Evolutionary conservation across 2,888 invertebrate species (phyloP).

Genomic region (Ormyrus labotus): DNA sequence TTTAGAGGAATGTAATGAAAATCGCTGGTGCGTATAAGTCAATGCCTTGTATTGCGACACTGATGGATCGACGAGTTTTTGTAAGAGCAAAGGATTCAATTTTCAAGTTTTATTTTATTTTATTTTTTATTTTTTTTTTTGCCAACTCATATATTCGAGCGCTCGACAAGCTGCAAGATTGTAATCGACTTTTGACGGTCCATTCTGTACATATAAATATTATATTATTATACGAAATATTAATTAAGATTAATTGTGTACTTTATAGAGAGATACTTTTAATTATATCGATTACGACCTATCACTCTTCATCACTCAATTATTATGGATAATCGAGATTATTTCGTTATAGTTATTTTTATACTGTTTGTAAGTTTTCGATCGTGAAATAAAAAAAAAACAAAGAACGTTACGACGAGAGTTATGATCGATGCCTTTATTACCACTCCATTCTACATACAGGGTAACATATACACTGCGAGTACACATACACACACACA

Average conservation of each 20-base stretch:
- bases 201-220: conserved; percentile 62
- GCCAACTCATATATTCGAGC: background rate
- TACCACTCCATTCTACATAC: background rate
- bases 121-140: conserved; percentile 29
- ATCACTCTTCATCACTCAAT: conserved; percentile 57
- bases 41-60: conserved; percentile 52
- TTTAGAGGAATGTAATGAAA: conserved; percentile 8
- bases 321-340: conserved; percentile 60
- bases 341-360: conserved; percentile 67
- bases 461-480: no score
- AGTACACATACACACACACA: no score
- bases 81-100: conserved; percentile 29
- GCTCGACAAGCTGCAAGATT: conserved; percentile 17
- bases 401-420: conserved; percentile 57
- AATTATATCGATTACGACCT: conserved; percentile 54
- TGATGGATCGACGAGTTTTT: conserved; percentile 47
- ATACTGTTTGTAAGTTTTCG: conserved; percentile 66
- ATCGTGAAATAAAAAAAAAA: conserved; percentile 62
- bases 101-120: conserved; percentile 22
- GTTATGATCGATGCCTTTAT: conserved; percentile 48
- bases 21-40: conserved; percentile 50
- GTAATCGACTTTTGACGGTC: conserved; percentile 48
- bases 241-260: conserved; percentile 51
- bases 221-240: conserved; percentile 50
- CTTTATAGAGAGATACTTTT: conserved; percentile 43